Percentiles rank a stretch among this genome's conserved stretches.
Evolutionary conservation across 2,113 vertebrate genomes (phyloP).

Genomic region (Pongo abelii): DNA sequence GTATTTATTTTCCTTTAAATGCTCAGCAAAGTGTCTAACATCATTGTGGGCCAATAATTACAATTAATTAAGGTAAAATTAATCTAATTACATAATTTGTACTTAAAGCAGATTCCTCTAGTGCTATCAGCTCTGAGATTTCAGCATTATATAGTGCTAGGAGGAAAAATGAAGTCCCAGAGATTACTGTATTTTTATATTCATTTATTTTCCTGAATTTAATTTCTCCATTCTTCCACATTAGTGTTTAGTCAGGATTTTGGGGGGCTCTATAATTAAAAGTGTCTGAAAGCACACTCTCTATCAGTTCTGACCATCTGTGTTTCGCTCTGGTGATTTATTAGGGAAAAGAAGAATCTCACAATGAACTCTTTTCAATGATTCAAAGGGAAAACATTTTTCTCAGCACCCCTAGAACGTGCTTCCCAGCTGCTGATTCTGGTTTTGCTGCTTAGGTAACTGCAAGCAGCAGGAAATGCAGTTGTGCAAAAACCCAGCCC

Average conservation of each 20-base stretch:
- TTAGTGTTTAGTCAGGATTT: neutral
- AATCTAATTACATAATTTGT: slow-evolving; percentile 48
- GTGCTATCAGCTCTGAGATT: neutral
- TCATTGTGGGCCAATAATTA: neutral
- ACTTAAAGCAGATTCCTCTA: neutral
- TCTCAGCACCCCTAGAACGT: neutral
- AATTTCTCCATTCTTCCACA: neutral
- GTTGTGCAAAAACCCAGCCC: neutral
- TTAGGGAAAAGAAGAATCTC: neutral
- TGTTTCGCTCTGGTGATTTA: neutral
- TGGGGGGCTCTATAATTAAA: neutral
- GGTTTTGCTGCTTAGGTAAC: neutral
- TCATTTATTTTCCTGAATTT: slow-evolving; percentile 7
- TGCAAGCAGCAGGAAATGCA: neutral
- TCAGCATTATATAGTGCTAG: neutral
- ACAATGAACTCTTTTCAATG: neutral
- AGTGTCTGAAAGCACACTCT: neutral
- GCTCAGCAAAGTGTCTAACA: neutral
- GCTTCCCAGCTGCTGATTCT: neutral
- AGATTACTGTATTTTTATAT: neutral
- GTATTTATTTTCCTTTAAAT: neutral
- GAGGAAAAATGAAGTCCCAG: neutral
- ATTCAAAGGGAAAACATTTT: neutral
- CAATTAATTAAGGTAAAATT: slow-evolving; percentile 35
- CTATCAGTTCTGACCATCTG: neutral